Evolutionary conservation across 2,113 vertebrate species (phyloP).

Genomic region (Zeus faber): DNA sequence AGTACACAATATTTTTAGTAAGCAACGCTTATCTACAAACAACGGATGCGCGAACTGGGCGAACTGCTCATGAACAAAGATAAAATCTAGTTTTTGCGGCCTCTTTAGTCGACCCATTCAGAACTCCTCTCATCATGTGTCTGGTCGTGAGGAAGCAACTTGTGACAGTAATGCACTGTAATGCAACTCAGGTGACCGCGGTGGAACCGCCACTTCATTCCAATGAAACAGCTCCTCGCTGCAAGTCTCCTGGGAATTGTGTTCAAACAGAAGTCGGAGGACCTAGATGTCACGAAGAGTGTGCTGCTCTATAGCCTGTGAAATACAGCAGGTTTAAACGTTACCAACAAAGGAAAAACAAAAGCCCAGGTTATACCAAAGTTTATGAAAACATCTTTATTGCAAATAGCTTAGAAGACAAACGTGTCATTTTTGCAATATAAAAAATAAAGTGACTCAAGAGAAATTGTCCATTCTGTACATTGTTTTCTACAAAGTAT

Average conservation of each 20-base stretch:
- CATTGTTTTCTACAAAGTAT: not conserved
- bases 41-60: not conserved
- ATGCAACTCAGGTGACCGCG: conserved; percentile 26
- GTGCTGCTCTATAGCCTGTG: not conserved
- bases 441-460: conserved; percentile 58
- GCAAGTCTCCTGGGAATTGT: conserved; percentile 6
- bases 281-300: not conserved
- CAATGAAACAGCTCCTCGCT: not conserved
- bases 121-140: conserved; percentile 16
- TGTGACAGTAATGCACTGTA: conserved; percentile 18
- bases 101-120: conserved; percentile 16
- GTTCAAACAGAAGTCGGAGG: not conserved
- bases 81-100: conserved; percentile 15
- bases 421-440: conserved; percentile 27
- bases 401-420: conserved; percentile 39
- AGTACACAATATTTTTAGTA: conserved; percentile 41
- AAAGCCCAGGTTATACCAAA: conserved; percentile 20
- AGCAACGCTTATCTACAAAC: conserved; percentile 1
- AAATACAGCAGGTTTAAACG: not conserved
- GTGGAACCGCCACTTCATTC: not conserved
- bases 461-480: conserved; percentile 29
- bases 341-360: conserved; percentile 10
- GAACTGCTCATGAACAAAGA: conserved; percentile 30
- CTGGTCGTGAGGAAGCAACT: conserved; percentile 1
- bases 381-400: conserved; percentile 37